Base-by-base conservation (phyloP, 2,888 invertebrate genomes). In the Bembecia ichneumoniformis region DNA sequence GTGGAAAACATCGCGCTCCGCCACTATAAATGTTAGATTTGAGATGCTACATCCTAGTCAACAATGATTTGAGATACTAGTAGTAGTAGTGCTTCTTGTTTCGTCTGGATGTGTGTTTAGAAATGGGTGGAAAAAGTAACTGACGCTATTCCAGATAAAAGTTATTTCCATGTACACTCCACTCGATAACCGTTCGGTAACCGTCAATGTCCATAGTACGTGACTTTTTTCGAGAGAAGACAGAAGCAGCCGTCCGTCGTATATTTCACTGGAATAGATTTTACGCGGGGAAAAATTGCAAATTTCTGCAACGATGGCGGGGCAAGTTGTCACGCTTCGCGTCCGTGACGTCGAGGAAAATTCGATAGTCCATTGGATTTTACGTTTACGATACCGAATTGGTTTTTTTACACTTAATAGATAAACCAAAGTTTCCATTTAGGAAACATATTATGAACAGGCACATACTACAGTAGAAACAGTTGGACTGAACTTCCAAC, bases 241-340 rank as follows among this genome's bases (percentile, higher is more conserved):
- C 67, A 64, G 62, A 57, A 62, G 60, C 58, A 61, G 61, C 51
- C 58, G 54, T 60, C 62, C 56, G 55, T 63, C 71, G 69, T 68
- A 75, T 81, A 78, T 82, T 79, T 75, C 71, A 70, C 65, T 35
- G 62, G 61, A 70, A 73, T 68, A 66, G 71, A 74, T 75, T 76
- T 74, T 65, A 55, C 62, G 59, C 60, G 56, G 58, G 66, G 67
- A 67, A 72, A 80, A 77, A 74, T 77, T 77, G 77, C 71, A 78
- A 76, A 74, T 75, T 75, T 71, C 62, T 72, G 68, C 74, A 69
- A 58, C 64, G 66, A 55, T 56, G 53, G 63, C 62, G 57, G 53
- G 55, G 60, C 55, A 60, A 62, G 60, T 58, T 69, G 69, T 64
- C 71, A 66, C 68, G 68, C 55, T 57, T 57, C 54, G 54, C 55